Evolutionary conservation across 2,797 vertebrate species (phyloP).

Genomic region (Sebastes trivittatus): DNA sequence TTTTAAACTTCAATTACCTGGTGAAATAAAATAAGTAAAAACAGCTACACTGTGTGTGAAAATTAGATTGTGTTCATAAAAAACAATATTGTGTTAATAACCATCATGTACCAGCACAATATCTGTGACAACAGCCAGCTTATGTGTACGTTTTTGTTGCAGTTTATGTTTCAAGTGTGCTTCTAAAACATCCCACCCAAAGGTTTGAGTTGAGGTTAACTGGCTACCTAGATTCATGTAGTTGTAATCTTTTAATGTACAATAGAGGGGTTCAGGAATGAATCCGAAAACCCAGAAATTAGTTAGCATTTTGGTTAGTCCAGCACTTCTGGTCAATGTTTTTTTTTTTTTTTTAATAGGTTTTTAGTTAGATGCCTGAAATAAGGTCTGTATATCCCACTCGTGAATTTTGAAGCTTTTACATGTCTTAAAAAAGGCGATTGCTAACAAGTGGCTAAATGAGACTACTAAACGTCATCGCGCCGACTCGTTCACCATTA

Average conservation of each 20-base stretch:
- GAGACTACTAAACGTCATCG: too few species aligned
- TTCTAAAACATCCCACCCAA: not conserved
- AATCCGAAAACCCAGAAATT: fast-evolving
- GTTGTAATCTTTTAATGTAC: not conserved
- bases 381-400: too few species aligned
- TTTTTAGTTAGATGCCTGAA: too few species aligned
- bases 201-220: not conserved
- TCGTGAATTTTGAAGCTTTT: too few species aligned
- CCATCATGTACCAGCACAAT: not conserved
- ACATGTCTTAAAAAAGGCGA: too few species aligned
- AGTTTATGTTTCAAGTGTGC: not conserved
- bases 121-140: not conserved
- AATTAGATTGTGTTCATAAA: not conserved
- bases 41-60: not conserved
- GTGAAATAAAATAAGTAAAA: not conserved
- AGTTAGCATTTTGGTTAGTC: too few species aligned
- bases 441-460: too few species aligned
- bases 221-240: not conserved
- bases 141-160: not conserved
- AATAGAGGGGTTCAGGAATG: not conserved
- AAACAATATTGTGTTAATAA: not conserved
- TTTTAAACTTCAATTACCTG: not conserved
- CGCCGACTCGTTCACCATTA: too few species aligned
- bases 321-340: too few species aligned
- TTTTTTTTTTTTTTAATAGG: too few species aligned